These are phyloP conservation scores for Crotalus viridis DNA, from an alignment of 2,113 vertebrate genomes.

Conservation along the genomic window DNA sequence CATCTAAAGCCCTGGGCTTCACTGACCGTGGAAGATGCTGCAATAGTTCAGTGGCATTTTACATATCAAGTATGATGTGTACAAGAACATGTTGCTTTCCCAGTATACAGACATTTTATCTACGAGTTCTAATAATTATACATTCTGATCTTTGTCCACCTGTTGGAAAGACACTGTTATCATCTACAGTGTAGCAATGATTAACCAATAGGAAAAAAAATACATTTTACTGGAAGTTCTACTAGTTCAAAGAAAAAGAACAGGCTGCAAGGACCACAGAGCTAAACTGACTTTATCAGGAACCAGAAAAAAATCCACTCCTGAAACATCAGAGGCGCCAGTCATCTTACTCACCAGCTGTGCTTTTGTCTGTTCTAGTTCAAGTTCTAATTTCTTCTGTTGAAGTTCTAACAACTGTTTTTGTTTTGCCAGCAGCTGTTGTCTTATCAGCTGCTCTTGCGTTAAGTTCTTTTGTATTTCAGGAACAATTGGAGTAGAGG, in stretches of 20 bases:
- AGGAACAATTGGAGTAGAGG: slow-evolving; percentile 68
- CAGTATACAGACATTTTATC: not conserved
- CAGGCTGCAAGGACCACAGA: not conserved
- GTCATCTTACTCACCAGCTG: slow-evolving; percentile 85
- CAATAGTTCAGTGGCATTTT: not conserved
- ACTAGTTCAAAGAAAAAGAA: not conserved
- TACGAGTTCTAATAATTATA: not conserved
- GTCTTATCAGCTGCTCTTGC: slow-evolving; percentile 95
- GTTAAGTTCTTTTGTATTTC: slow-evolving; percentile 85
- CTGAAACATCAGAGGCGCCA: not conserved
- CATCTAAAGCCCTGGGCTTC: not conserved
- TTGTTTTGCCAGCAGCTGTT: slow-evolving; percentile 96
- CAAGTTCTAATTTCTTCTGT: slow-evolving; percentile 98
- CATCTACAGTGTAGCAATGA: not conserved
- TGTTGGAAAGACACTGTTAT: not conserved
- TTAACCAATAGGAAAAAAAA: not conserved
- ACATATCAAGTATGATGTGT: too few relatives aligned
- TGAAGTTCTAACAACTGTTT: slow-evolving; percentile 98
- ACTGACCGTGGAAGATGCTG: not conserved
- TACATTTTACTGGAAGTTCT: not conserved
- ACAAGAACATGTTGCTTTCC: not conserved
- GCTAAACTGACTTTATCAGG: not conserved
- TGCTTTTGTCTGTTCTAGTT: slow-evolving; percentile 97
- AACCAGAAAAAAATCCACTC: not conserved
- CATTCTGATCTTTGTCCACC: not conserved